These are phyloP conservation scores for Margarornis squamiger DNA, from an alignment of 2,797 vertebrate genomes.

Conservation along the genomic window DNA sequence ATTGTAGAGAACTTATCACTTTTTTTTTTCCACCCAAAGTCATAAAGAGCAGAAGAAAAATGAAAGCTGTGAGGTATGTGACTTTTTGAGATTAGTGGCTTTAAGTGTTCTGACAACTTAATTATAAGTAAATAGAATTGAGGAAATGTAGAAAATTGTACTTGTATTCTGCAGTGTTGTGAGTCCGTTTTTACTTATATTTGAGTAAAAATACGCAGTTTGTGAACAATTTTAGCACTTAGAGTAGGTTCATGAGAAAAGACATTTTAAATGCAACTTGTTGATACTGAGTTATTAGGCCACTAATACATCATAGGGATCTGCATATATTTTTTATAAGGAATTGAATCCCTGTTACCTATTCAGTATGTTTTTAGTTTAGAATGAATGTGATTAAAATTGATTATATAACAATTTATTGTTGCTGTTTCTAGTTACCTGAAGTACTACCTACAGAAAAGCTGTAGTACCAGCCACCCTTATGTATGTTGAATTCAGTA, in stretches of 20 bases:
- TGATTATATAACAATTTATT: rapidly evolving
- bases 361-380: rapidly evolving
- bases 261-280: neutral
- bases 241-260: neutral
- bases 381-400: neutral
- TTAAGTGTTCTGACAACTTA: neutral
- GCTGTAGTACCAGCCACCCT: neutral
- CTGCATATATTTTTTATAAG: neutral
- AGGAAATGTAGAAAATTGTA: neutral
- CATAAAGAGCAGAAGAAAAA: neutral
- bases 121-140: neutral
- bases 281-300: neutral
- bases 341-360: neutral
- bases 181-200: rapidly evolving
- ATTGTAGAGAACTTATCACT: neutral
- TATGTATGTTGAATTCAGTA: neutral
- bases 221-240: neutral
- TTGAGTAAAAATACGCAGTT: neutral
- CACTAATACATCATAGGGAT: rapidly evolving
- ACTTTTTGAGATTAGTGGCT: neutral
- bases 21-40: neutral
- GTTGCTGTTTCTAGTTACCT: neutral
- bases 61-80: slow-evolving; percentile 35
- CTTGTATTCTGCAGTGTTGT: neutral
- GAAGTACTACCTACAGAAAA: neutral